Base-by-base conservation (phyloP, 1,140 invertebrate species). In the Tetranychus cinnabarinus region DNA sequence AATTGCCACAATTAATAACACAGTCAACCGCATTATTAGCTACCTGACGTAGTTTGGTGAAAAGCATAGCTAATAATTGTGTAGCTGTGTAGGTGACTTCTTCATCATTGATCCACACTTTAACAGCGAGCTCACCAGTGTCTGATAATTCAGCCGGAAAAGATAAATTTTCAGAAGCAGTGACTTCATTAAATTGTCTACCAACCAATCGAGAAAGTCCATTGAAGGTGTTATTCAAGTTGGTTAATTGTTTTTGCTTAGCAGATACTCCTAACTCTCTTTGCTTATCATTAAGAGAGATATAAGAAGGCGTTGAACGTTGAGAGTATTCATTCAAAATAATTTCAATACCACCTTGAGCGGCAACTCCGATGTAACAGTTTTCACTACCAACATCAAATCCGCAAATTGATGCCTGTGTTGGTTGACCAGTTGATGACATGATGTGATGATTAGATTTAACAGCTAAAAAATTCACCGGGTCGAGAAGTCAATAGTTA, bases 231-330 rank as follows among this genome's bases (percentile, higher is more conserved):
- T 96, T 98, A 72, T 89, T 92, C 78, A 95, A 83, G 71, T 98
- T 98, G 65, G 89, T 96, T 13, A 95, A 83, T 74, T 86, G 82
- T 71, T 97, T 90, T 71, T 95, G 95, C 72, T 95, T 96, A 36
- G 93, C 93, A 52, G 89, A 87, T 31, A 92, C 88, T 47, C 95
- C 95, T 68, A 98, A 79, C 66, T 88, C 83, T 67, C 95, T 81
- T 67, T 85, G 90, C 69, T 87, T 90, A 47, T 82, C 82, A 69
- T 85, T 87, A 73, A 97, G 93, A 36, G 91, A 90, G 15, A 98
- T 86, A 76, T 81, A 96, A 76, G 92, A 36, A 3, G 65, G 65
- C 23, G 65, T 66, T 52, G 65, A 56, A 34, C 65, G 58, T 47
- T 65, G 63, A 15, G 52, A 55, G 46, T 65, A 65, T 46, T 66